Base-by-base conservation (phyloP, 2,113 vertebrate species). In the Eonycteris spelaea region DNA sequence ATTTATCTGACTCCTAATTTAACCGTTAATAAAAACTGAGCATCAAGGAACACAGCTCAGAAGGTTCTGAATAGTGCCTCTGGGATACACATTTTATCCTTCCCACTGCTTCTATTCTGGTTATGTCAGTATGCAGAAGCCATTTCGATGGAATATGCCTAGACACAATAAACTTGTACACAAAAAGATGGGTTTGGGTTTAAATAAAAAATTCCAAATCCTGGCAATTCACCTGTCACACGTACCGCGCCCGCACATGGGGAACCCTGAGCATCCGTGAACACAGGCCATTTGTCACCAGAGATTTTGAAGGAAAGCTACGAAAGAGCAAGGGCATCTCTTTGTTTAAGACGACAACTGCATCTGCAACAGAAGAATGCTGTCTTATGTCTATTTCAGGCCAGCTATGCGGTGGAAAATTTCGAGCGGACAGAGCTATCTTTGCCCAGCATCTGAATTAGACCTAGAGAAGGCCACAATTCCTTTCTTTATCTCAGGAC, bases 121-220 rank as follows among this genome's bases (percentile, higher is more conserved):
- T 97, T 97, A 96, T 94, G 97, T 97, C 97, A 97, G 97, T 98
- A 98, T 98, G 98, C 96, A 98, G 95, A 28, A 96, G 97, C 90
- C 96, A 96, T 97, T 98, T 97, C 96, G 92, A 79, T 96, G 84
- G 94, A 91, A 97, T 97, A 98, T 95, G 97, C 97, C 97, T 96
- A 97, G 98, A 98, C 96, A 98, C 97, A 93, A 94, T 96, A 98
- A 98, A 97, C 98, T 78, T 97, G 97, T 97, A 96, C 97, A 85
- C 90, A 96, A 96, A 98, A 97, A 35, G 45, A 82, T 59, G 65
- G 68, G 57, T 83, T 53, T 96, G 80, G 26, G 43, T 94, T 97
- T 83, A 78, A 96, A 92, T n/a, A 78, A 91, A 96, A 93, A 67
- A 84, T 68, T 85, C 77, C 61, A 22, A 73, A 78, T 57, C 63